phyloP scores from a whole-genome alignment of 1,140 invertebrate genomes.

The Scaptomyza hsui region DNA sequence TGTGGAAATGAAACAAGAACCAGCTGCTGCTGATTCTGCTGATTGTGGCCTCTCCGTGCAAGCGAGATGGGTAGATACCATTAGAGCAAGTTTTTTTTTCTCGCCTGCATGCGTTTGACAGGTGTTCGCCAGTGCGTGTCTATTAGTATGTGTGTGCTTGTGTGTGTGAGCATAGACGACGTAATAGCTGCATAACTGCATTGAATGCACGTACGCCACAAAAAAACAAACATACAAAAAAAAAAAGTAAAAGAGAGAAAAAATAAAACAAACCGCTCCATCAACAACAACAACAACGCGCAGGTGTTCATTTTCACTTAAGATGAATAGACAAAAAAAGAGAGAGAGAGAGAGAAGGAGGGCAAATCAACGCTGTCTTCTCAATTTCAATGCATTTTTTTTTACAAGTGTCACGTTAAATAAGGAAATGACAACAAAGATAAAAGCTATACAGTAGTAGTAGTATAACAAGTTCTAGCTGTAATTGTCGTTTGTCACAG shows the following conservation, averaged over 20 bases:
- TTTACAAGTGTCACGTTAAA: slow-evolving; percentile 76
- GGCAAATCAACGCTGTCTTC: slow-evolving; percentile 49
- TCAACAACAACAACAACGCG: slow-evolving; percentile 42
- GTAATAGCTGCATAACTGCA: slow-evolving; percentile 78
- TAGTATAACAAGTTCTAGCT: slow-evolving; percentile 19
- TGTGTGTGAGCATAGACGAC: slow-evolving; percentile 63
- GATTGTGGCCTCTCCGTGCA: slow-evolving; percentile 5
- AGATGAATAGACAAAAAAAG: slow-evolving; percentile 2
- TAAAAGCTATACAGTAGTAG: slow-evolving; percentile 6
- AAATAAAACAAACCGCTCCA: slow-evolving; percentile 12
- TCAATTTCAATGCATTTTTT: slow-evolving; percentile 74
- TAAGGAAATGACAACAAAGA: slow-evolving; percentile 74
- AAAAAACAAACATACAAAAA: slow-evolving; percentile 19
- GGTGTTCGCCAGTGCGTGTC: slow-evolving; percentile 68
- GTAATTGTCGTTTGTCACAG: slow-evolving; percentile 26
- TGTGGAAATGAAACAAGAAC: slow-evolving; percentile 58
- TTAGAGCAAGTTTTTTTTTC: slow-evolving; percentile 49
- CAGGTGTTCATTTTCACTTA: slow-evolving; percentile 72
- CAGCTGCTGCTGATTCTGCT: slow-evolving; percentile 48
- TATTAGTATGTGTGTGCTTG: slow-evolving; percentile 12
- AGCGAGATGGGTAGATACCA: slow-evolving; percentile 28
- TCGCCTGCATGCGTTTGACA: slow-evolving; percentile 52
- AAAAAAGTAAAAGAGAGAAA: slow-evolving; percentile 3
- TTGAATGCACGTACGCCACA: slow-evolving; percentile 73
- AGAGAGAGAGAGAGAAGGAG: not conserved